These are phyloP conservation scores for Oryzias dopingdopingensis DNA, from an alignment of 2,797 vertebrate genomes.

Conservation along the genomic window DNA sequence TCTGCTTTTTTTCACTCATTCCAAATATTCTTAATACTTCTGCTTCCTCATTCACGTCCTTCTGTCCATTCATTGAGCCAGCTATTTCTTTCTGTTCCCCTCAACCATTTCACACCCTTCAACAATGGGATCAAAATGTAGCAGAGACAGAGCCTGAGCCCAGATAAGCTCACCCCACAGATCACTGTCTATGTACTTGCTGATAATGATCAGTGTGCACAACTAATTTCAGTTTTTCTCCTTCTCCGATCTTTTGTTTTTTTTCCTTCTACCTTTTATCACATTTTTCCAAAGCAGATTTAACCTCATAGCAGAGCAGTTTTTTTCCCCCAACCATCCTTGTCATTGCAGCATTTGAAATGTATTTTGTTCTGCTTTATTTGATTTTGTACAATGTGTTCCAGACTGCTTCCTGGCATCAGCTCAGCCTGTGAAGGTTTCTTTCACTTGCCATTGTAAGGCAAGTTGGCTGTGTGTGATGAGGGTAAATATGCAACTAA, in stretches of 20 bases:
- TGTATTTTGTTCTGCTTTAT: constrained; percentile 12
- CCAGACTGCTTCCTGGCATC: constrained; percentile 17
- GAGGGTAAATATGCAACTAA: constrained; percentile 5
- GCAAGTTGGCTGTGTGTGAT: constrained; percentile 7
- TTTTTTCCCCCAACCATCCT: constrained; percentile 3
- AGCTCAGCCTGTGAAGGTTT: constrained; percentile 25
- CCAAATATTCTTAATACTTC: constrained; percentile 19
- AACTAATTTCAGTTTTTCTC: constrained; percentile 60
- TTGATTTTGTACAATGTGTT: constrained; percentile 7
- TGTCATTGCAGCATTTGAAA: constrained; percentile 31
- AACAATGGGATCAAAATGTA: constrained; percentile 67
- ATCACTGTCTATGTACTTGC: constrained; percentile 71
- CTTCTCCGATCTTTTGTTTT: constrained; percentile 49
- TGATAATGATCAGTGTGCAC: constrained; percentile 74
- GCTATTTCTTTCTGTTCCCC: constrained; percentile 31
- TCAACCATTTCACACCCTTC: constrained; percentile 47
- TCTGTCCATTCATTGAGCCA: constrained; percentile 32
- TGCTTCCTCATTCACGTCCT: constrained; percentile 30
- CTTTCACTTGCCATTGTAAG: constrained; percentile 12
- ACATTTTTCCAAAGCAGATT: constrained; percentile 35
- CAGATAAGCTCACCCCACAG: constrained; percentile 71
- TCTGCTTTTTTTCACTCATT: constrained; percentile 5
- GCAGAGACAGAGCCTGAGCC: constrained; percentile 62
- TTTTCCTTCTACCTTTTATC: constrained; percentile 32
- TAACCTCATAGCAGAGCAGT: constrained; percentile 45